Evolutionary conservation across 2,113 vertebrate genomes (phyloP).

Genomic region (Taxidea taxus): DNA sequence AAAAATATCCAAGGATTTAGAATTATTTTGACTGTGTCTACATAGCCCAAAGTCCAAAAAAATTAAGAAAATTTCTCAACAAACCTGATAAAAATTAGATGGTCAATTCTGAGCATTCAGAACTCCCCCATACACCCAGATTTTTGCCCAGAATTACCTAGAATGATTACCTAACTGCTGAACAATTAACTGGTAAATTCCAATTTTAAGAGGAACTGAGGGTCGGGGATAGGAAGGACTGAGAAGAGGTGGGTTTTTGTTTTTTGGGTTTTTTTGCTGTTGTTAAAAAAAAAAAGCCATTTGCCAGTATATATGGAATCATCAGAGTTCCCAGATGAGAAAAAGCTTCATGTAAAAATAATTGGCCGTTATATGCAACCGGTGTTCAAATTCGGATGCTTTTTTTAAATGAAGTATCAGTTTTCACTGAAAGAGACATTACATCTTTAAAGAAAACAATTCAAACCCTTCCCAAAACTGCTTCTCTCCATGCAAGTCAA

Average conservation of each 20-base stretch:
- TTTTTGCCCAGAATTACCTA: conserved; percentile 48
- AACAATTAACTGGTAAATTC: conserved; percentile 59
- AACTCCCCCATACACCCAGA: neutral
- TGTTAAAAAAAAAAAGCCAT: conserved; percentile 27
- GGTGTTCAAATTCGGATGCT: conserved; percentile 52
- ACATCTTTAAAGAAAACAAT: conserved; percentile 83
- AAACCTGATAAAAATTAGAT: conserved; percentile 19
- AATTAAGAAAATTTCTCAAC: conserved; percentile 20
- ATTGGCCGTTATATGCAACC: conserved; percentile 64
- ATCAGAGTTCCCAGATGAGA: conserved; percentile 71
- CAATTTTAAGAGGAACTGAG: neutral
- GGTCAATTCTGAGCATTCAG: conserved; percentile 39
- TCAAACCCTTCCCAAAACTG: conserved; percentile 83
- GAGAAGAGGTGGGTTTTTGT: too few species aligned
- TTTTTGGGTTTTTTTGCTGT: neutral
- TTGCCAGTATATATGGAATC: conserved; percentile 69
- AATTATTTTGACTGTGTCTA: conserved; percentile 52
- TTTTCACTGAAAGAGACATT: conserved; percentile 81
- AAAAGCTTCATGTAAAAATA: conserved; percentile 60
- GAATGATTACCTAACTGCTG: conserved; percentile 25
- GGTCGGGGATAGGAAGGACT: neutral
- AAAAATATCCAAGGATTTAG: conserved; percentile 40
- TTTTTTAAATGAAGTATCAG: neutral
- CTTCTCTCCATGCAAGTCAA: conserved; percentile 86
- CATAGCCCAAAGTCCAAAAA: conserved; percentile 48